Evolutionary conservation across 2,888 invertebrate species (phyloP).

Genomic region (Ophonus ardosiacus): DNA sequence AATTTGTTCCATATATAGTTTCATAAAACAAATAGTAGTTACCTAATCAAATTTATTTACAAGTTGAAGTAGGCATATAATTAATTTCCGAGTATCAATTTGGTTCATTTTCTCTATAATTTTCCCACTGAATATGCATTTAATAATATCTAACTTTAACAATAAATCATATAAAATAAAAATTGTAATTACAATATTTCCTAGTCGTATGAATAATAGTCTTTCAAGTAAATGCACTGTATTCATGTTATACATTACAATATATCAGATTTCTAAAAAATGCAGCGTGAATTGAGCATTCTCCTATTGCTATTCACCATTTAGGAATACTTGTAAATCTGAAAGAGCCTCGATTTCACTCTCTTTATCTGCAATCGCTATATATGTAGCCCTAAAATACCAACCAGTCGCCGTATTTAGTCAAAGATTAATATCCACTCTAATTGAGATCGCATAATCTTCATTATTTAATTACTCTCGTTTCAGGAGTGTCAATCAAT

Average conservation of each 20-base stretch:
- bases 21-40: neutral
- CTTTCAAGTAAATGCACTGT: slow-evolving; percentile 15
- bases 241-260: slow-evolving; percentile 24
- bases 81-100: neutral
- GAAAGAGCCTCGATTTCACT: slow-evolving; percentile 33
- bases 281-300: slow-evolving; percentile 31
- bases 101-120: neutral
- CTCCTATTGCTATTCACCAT: slow-evolving; percentile 39
- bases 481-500: slow-evolving; percentile 48
- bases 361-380: slow-evolving; percentile 29
- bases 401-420: slow-evolving; percentile 52
- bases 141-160: neutral
- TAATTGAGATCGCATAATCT: slow-evolving; percentile 42
- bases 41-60: neutral
- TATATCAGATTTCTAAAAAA: slow-evolving; percentile 38
- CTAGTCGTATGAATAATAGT: slow-evolving; percentile 4
- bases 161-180: slow-evolving; percentile 30
- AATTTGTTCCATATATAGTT: neutral
- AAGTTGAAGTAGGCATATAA: neutral
- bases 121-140: neutral
- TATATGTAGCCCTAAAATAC: slow-evolving; percentile 48
- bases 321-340: slow-evolving; percentile 25
- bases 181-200: slow-evolving; percentile 14
- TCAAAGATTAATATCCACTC: slow-evolving; percentile 5
- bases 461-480: slow-evolving; percentile 42